Conservation (phyloP, 2,888 invertebrate species). For the Rotaria macrura region DNA sequence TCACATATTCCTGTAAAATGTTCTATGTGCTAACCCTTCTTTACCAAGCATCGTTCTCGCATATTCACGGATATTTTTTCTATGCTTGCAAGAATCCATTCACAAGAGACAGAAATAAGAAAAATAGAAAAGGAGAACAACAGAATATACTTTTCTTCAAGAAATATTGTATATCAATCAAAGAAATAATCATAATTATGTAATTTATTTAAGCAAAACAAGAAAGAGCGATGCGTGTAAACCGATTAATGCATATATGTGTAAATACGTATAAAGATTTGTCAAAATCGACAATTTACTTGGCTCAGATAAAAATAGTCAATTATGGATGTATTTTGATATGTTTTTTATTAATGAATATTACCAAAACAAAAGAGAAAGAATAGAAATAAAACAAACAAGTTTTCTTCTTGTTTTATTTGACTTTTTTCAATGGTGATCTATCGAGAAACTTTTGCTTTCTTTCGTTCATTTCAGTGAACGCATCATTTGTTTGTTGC, state of each 20-base stretch:
- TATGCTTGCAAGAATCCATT: not conserved
- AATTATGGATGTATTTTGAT: no score
- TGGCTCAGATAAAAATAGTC: no score
- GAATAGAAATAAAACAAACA: not conserved
- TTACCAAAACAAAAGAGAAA: no score
- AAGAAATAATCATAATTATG: not conserved
- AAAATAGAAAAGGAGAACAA: not conserved
- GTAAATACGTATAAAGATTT: no score
- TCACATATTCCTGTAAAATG: conserved; percentile 8
- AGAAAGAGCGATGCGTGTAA: no score
- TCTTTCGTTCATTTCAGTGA: not conserved
- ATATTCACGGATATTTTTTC: not conserved
- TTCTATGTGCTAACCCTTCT: conserved; percentile 10
- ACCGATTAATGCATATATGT: no score
- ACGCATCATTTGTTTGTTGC: not conserved
- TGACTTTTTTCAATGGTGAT: not conserved
- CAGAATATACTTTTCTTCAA: not conserved
- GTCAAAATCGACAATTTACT: no score
- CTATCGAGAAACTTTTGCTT: not conserved
- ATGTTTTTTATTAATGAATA: not conserved
- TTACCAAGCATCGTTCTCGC: not conserved
- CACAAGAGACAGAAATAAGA: not conserved
- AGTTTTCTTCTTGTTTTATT: not conserved
- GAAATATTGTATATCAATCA: not conserved
- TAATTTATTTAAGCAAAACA: not conserved